Evolutionary conservation across 2,113 vertebrate species (phyloP).

Genomic region (Muscicapa adusta): DNA sequence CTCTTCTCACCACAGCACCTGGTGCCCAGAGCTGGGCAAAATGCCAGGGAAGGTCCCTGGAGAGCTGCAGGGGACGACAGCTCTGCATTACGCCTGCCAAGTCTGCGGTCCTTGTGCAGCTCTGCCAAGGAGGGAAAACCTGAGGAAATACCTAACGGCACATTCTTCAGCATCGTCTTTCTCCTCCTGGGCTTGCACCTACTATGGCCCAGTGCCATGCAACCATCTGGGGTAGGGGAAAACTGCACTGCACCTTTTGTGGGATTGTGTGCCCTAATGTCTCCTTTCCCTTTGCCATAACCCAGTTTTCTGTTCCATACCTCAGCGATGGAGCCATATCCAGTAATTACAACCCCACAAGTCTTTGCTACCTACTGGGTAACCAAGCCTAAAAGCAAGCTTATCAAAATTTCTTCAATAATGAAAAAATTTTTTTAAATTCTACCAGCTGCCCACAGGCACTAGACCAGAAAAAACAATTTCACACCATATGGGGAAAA

Average conservation of each 20-base stretch:
- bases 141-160: background rate
- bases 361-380: background rate
- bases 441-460: background rate
- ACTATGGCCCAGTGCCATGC: background rate
- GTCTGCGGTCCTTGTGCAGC: background rate
- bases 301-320: background rate
- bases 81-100: background rate
- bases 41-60: background rate
- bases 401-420: background rate
- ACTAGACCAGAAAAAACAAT: background rate
- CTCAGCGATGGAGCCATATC: background rate
- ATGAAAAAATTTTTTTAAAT: background rate
- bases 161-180: conserved; percentile 2
- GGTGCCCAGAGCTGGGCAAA: background rate
- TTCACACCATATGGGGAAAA: background rate
- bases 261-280: background rate
- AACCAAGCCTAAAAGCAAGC: background rate
- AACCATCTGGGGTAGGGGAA: background rate
- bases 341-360: background rate
- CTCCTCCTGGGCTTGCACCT: background rate
- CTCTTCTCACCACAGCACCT: background rate
- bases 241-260: background rate
- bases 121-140: conserved; percentile 13
- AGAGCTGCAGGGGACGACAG: background rate
- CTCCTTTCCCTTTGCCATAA: background rate